Evolutionary conservation across 2,113 vertebrate genomes (phyloP).

Genomic region (Notarius quadriscutis): DNA sequence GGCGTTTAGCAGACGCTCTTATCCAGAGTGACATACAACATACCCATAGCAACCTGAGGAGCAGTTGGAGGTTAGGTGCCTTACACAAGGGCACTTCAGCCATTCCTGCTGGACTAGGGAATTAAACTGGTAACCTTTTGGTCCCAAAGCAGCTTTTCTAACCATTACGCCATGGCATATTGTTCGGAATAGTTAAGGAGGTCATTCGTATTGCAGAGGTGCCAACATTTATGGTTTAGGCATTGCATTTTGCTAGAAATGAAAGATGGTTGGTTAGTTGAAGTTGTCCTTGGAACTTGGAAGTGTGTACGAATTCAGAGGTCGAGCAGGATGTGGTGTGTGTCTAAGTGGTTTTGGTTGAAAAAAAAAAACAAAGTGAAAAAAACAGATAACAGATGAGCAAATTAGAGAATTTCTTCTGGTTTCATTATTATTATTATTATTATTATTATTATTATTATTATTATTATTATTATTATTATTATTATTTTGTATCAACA

Average conservation of each 20-base stretch:
- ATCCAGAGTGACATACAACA: no score
- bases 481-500: not conserved
- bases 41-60: no score
- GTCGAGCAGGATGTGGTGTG: not conserved
- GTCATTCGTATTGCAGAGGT: not conserved
- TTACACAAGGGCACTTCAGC: no score
- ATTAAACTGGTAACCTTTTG: no score
- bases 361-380: not conserved
- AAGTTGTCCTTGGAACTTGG: not conserved
- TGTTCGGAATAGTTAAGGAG: not conserved
- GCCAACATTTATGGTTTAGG: not conserved
- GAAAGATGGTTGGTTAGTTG: not conserved
- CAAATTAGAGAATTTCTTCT: not conserved
- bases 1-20: no score
- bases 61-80: no score
- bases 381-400: not conserved
- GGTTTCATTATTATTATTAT: not conserved
- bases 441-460: no score
- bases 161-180: not conserved
- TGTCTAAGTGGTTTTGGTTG: not conserved
- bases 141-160: no score
- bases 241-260: no score
- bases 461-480: no score
- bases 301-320: not conserved
- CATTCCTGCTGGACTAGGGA: no score